Conservation (phyloP, 2,888 invertebrate species). For the Eupeodes latifasciatus region DNA sequence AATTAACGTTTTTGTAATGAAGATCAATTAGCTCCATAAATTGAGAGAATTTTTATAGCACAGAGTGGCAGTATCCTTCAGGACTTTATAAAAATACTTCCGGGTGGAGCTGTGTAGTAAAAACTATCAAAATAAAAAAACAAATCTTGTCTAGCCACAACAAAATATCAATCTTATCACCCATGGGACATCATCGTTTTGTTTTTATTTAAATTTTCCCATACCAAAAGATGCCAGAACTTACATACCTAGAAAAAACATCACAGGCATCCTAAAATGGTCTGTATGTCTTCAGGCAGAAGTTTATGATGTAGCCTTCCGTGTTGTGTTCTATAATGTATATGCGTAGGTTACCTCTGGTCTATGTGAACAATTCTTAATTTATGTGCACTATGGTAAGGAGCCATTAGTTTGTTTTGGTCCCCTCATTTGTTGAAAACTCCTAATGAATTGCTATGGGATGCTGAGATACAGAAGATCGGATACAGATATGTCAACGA, state of each 20-base stretch:
- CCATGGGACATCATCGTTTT: conserved; percentile 51
- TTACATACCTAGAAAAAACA: not conserved
- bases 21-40: conserved; percentile 6
- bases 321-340: not conserved
- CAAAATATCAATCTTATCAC: conserved; percentile 45
- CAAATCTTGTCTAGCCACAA: conserved; percentile 55
- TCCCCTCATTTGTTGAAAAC: conserved; percentile 27
- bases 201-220: conserved; percentile 51
- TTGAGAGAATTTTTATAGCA: not conserved
- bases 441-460: conserved; percentile 22
- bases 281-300: not conserved
- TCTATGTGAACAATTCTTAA: conserved; percentile 9
- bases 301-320: conserved; percentile 19
- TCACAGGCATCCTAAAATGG: not conserved
- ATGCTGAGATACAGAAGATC: conserved; percentile 15
- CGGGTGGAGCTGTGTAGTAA: conserved; percentile 1
- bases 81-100: conserved; percentile 14
- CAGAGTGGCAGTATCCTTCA: not conserved
- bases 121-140: conserved; percentile 12
- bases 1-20: not conserved
- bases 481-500: conserved; percentile 27
- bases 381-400: conserved; percentile 10
- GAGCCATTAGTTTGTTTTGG: not conserved
- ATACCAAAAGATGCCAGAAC: not conserved
- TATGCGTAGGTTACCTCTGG: not conserved